These are phyloP conservation scores for Zingel zingel DNA, from an alignment of 2,113 vertebrate species.

Conservation along the genomic window DNA sequence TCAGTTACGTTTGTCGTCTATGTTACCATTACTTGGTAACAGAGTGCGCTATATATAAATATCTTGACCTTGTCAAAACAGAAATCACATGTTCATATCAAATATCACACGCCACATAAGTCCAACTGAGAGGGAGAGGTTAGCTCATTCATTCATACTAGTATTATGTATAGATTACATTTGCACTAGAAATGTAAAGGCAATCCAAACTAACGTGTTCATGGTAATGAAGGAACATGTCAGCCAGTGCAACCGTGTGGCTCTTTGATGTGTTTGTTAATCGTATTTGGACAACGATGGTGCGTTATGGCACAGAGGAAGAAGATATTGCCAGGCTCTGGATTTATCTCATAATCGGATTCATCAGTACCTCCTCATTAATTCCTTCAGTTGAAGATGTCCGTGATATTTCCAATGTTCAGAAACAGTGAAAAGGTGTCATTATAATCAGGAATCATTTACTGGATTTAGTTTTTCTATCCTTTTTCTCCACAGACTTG, in stretches of 20 bases:
- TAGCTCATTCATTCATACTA: background rate
- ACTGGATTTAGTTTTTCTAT: background rate
- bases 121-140: background rate
- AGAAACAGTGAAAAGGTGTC: too few relatives aligned
- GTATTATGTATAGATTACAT: background rate
- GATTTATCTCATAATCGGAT: background rate
- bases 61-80: slow-evolving; percentile 19
- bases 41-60: slow-evolving; percentile 16
- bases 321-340: too few relatives aligned
- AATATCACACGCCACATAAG: background rate
- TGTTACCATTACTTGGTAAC: slow-evolving; percentile 25
- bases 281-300: too few relatives aligned
- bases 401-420: background rate
- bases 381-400: background rate
- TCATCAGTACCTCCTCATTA: background rate
- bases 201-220: background rate
- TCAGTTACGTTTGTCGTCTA: slow-evolving; percentile 10
- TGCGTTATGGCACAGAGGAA: too few relatives aligned
- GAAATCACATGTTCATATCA: background rate
- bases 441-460: too few relatives aligned
- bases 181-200: background rate
- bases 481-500: background rate
- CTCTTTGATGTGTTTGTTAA: too few relatives aligned
- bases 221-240: too few relatives aligned
- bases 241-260: too few relatives aligned